Evolutionary conservation across 2,113 vertebrate species (phyloP).

Genomic region (Ctenodactylus gundi): DNA sequence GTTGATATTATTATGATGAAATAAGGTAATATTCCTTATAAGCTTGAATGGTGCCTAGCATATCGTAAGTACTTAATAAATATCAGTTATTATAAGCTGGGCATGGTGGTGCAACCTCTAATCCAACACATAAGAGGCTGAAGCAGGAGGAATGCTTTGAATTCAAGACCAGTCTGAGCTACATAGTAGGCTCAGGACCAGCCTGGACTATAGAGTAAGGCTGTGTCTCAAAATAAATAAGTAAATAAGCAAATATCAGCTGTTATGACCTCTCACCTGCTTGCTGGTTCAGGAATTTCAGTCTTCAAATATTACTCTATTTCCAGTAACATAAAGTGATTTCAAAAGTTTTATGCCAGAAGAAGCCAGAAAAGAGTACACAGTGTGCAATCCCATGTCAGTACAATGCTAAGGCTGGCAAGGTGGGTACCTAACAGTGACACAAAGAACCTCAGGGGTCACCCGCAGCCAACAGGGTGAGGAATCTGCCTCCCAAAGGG

Average conservation of each 20-base stretch:
- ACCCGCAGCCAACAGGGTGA: background rate
- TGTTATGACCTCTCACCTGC: background rate
- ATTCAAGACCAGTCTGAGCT: no score
- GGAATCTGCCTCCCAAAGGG: background rate
- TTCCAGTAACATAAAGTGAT: background rate
- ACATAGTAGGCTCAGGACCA: no score
- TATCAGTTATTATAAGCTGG: background rate
- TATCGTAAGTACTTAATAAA: background rate
- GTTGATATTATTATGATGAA: background rate
- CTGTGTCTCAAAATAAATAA: no score
- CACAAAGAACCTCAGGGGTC: background rate
- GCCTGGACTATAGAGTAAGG: no score
- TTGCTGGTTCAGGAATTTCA: conserved; percentile 21
- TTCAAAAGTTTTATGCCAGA: background rate
- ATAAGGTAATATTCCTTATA: background rate
- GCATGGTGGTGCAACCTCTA: no score
- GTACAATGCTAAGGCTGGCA: background rate
- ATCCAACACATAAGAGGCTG: no score
- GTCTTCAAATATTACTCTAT: conserved; percentile 3
- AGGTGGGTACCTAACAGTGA: background rate
- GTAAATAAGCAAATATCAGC: no score
- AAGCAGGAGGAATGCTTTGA: no score
- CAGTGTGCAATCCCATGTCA: background rate
- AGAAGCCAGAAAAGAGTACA: background rate
- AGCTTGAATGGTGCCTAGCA: background rate